These are phyloP conservation scores for Troides helena DNA, from an alignment of 2,888 invertebrate species.

Conservation along the genomic window DNA sequence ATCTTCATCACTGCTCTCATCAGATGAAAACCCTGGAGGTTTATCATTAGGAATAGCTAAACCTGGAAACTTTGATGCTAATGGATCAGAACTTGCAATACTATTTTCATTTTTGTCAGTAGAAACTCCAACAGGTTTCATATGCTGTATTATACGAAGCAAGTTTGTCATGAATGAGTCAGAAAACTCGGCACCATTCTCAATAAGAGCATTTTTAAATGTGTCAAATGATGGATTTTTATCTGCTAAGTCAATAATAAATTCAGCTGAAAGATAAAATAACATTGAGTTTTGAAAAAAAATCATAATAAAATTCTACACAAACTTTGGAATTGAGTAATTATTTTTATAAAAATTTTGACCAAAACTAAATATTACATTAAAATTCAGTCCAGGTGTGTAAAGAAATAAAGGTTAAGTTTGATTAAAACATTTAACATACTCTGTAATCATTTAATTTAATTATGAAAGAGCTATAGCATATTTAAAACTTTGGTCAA, in stretches of 20 bases:
- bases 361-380: no score
- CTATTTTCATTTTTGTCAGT: constrained; percentile 42
- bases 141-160: constrained; percentile 95
- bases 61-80: constrained; percentile 88
- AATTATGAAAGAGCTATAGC: no score
- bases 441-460: no score
- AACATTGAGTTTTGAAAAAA: not conserved
- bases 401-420: no score
- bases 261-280: constrained; percentile 89
- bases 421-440: no score
- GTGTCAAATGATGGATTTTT: constrained; percentile 91
- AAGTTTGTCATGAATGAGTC: constrained; percentile 97
- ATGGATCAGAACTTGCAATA: constrained; percentile 66
- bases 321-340: no score
- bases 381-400: no score
- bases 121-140: constrained; percentile 84
- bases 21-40: constrained; percentile 64
- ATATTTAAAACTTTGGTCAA: no score
- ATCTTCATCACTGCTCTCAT: constrained; percentile 63
- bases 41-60: constrained; percentile 82
- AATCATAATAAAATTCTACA: no score
- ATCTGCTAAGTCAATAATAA: constrained; percentile 96
- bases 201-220: constrained; percentile 91
- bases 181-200: constrained; percentile 97
- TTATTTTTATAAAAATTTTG: no score